Base-by-base conservation (phyloP, 1,140 invertebrate genomes). In the Cataglyphis hispanica region DNA sequence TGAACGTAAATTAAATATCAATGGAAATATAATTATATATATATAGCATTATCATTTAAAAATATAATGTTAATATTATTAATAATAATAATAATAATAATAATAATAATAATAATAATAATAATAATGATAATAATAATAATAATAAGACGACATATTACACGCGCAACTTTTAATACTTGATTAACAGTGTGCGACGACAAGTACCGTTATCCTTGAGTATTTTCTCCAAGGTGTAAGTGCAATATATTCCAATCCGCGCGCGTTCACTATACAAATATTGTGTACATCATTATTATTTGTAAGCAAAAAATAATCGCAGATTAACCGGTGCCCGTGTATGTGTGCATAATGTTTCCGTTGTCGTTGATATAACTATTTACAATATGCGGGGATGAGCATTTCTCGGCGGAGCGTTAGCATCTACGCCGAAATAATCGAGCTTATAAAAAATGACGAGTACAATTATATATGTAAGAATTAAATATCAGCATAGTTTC, bases 1-100 rank as follows among this genome's bases (percentile, higher is more conserved):
- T 93, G 92, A 87, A 92, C 88, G 93, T 93, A 93, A 93, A 91
- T 93, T 93, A 92, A 92, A 93, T 92, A 93, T 86, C 90, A 86
- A 85, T 85, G 69, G 13, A 43, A 81, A 60, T 31, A 31, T 31
- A 37, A 4, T 7, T 37, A 37, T 22, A 16, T 58, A 34, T 34
- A 56, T 34, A 69, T 53, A 74, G 25, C 37, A 4, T 60, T 72
- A 60, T 83, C n/a, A 27, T 34, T 80, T 80, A 56, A 69, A 56
- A 37, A 37, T 78, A 78, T 34, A 34, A 69, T 56, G 46, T 56
- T 69, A 81, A 64, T 66, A 61, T 70, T 74, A 78, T 58, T 83
- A 76, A 78, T 72, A 77, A 70, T 76, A 84, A 67, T 16, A 40
- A 43, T 78, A 53, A 67, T 37, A 37, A 37, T 77, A 77, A 31